These are phyloP conservation scores for Drosophila incognita DNA, from an alignment of 2,888 invertebrate genomes.

Conservation along the genomic window DNA sequence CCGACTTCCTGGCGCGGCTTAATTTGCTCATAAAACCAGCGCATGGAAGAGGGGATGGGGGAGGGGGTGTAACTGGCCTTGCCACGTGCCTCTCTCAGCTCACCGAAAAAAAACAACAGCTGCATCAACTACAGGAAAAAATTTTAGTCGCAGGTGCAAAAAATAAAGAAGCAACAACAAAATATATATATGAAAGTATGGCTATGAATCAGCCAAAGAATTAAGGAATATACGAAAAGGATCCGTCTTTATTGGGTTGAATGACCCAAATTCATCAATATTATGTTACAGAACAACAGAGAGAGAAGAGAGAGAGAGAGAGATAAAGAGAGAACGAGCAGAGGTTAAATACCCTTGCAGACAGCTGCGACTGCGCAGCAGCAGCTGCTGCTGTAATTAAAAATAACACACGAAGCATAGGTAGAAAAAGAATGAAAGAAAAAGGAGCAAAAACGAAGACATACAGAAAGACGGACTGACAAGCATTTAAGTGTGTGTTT, in stretches of 20 bases:
- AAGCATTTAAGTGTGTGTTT: constrained; percentile 4
- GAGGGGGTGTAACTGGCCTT: constrained; percentile 45
- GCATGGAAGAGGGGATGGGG: neutral
- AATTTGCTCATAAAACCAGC: constrained; percentile 63
- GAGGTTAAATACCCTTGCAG: constrained; percentile 60
- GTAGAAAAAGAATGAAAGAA: constrained; percentile 17
- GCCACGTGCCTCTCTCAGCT: constrained; percentile 58
- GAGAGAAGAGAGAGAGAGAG: constrained; percentile 11
- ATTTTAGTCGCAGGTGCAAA: constrained; percentile 52
- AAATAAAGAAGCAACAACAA: neutral
- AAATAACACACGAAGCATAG: constrained; percentile 54
- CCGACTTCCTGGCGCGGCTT: constrained; percentile 73
- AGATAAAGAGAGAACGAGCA: neutral
- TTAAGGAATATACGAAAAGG: constrained; percentile 32
- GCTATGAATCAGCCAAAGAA: constrained; percentile 44
- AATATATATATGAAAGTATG: constrained; percentile 9
- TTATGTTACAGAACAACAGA: constrained; percentile 49
- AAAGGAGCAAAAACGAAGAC: constrained; percentile 36
- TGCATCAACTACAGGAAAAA: constrained; percentile 48
- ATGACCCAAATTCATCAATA: constrained; percentile 71
- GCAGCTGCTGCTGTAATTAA: constrained; percentile 75
- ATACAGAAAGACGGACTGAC: constrained; percentile 1
- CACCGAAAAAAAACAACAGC: constrained; percentile 33
- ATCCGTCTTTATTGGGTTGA: constrained; percentile 55
- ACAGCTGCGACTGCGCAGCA: constrained; percentile 75